Conservation (phyloP, 2,113 vertebrate species). For the Ciconia stormi region DNA sequence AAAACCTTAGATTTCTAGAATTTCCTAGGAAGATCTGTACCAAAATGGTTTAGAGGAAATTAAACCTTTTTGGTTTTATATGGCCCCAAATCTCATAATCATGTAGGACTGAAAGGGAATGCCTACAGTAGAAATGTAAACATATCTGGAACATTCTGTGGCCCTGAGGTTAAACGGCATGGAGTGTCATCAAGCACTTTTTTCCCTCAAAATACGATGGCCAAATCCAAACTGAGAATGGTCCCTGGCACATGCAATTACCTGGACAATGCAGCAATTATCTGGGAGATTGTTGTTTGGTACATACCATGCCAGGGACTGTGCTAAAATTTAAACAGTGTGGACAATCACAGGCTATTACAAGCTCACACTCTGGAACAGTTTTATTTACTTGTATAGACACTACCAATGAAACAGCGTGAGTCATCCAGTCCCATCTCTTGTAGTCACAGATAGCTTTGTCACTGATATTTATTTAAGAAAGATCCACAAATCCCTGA, state of each 20-base stretch:
- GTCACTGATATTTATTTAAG: neutral
- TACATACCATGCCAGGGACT: neutral
- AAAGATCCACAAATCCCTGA: neutral
- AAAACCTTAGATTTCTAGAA: neutral
- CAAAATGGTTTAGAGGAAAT: neutral
- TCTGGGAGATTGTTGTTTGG: neutral
- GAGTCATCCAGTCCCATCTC: neutral
- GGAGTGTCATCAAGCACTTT: neutral
- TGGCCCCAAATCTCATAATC: neutral
- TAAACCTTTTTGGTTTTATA: neutral
- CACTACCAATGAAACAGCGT: neutral
- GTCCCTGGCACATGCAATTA: neutral
- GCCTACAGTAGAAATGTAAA: neutral
- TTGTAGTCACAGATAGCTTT: neutral
- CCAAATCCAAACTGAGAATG: neutral
- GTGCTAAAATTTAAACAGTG: neutral
- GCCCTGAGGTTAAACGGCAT: neutral
- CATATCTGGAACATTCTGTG: neutral
- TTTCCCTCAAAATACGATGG: neutral
- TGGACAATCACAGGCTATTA: neutral
- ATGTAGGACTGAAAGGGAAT: neutral
- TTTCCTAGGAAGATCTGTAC: neutral
- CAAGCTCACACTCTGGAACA: neutral
- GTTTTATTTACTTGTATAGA: neutral
- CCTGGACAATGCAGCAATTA: neutral